Percentiles rank a stretch among this genome's conserved stretches.
Evolutionary conservation across 1,140 invertebrate species (phyloP).

Genomic region (Zaprionus vittiger): DNA sequence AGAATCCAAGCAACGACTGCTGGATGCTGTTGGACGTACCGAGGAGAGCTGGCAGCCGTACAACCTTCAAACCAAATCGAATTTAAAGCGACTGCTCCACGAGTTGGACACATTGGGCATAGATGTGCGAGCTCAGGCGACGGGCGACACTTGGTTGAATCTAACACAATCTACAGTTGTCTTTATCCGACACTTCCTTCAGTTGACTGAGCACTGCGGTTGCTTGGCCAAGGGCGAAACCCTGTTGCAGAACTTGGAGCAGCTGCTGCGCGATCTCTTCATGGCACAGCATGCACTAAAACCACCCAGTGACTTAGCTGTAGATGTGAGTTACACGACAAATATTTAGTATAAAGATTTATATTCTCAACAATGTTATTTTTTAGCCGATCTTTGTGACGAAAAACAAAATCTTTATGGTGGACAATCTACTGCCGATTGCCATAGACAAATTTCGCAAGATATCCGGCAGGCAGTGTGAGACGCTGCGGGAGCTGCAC

Average conservation of each 20-base stretch:
- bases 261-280: constrained; percentile 72
- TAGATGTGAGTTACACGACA: constrained; percentile 67
- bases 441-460: constrained; percentile 76
- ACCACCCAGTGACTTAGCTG: constrained; percentile 68
- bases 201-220: constrained; percentile 76
- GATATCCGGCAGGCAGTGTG: constrained; percentile 69
- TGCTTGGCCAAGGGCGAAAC: constrained; percentile 76
- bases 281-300: constrained; percentile 75
- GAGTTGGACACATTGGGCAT: constrained; percentile 85
- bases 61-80: constrained; percentile 87
- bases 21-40: constrained; percentile 89
- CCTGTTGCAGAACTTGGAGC: constrained; percentile 67
- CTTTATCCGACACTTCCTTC: constrained; percentile 77
- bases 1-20: constrained; percentile 83
- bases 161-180: constrained; percentile 80
- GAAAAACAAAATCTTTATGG: constrained; percentile 80
- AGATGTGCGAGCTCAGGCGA: constrained; percentile 74
- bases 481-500: constrained; percentile 59
- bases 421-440: constrained; percentile 77
- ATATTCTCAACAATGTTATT: not conserved
- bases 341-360: not conserved
- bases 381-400: constrained; percentile 81
- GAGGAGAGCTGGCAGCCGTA: constrained; percentile 91
- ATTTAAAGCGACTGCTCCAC: constrained; percentile 84
- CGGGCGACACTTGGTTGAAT: constrained; percentile 83